Base-by-base conservation (phyloP, 2,888 invertebrate species). In the Eucriotettix oculatus region DNA sequence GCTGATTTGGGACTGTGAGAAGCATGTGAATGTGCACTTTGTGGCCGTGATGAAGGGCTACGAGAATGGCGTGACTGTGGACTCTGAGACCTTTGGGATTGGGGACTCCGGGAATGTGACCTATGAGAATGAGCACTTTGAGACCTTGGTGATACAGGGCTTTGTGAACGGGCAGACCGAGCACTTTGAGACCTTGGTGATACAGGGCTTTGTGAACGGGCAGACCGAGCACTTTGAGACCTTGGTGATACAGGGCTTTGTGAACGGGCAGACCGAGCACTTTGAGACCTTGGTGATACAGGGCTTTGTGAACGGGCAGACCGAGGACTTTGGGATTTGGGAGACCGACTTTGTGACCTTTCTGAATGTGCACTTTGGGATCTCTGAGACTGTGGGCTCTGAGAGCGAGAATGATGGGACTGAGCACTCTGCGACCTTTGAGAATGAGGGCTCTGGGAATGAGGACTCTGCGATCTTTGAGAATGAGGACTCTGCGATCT, bases 401-500 rank as follows among this genome's bases (percentile, higher is more conserved):
- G 57, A 16, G 43, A 9, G 3, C 7, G 57, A 16, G 43, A 9
- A 17, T 3, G 59, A 48, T 48, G 48, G 12, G 48, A 59, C 17
- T 53, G 52, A 1, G 42, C 40, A 57, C 60, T 60, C 41, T 52
- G 42, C 9, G 56, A 52, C 16, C 48, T 11, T 14, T 43, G 52
- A 10, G 58, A 56, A 56, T 54, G 58, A n/a, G 53, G 56, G 56
- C 61, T 61, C 44, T 42, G 12, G 11, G 60, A 59, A 16, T n/a
- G 52, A n/a, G n/a, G n/a, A n/a, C n/a, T n/a, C n/a, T n/a, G n/a
- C n/a, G n/a, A n/a, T n/a, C n/a, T n/a, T n/a, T n/a, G n/a, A n/a
- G n/a, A 60, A 16, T 54, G 54, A 7, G 71, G 67, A 59, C 71
- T 69, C 57, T 65, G 66, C 3, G 68, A 71, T 66, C 74, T 73